Evolutionary conservation across 1,140 invertebrate species (phyloP).

Genomic region (Formica selysi): DNA sequence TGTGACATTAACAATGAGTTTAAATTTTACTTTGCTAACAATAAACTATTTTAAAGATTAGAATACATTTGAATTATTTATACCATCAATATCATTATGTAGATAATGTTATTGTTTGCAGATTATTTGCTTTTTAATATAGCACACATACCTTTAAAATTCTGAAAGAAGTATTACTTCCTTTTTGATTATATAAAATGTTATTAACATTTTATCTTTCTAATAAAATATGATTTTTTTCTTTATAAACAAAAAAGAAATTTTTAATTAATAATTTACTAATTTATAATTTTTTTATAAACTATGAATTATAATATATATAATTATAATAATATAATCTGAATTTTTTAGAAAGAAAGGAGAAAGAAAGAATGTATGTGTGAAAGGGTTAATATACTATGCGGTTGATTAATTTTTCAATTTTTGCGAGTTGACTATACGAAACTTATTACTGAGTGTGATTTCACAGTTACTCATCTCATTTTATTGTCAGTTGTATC

Average conservation of each 20-base stretch:
- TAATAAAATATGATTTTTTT: background rate
- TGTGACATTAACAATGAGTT: background rate
- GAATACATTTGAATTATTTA: background rate
- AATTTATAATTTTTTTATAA: background rate
- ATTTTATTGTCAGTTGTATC: background rate
- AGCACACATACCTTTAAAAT: background rate
- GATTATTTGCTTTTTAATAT: background rate
- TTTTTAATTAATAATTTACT: too few relatives aligned
- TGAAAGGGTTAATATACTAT: background rate
- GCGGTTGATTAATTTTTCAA: background rate
- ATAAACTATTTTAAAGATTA: background rate
- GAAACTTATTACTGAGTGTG: background rate
- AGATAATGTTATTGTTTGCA: slow-evolving; percentile 4
- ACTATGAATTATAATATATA: background rate
- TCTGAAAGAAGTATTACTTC: background rate
- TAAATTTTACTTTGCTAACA: background rate
- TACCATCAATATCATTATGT: background rate
- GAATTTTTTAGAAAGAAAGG: background rate
- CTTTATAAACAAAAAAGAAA: background rate
- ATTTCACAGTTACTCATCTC: background rate
- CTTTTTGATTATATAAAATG: background rate
- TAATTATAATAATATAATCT: background rate
- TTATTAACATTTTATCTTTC: background rate
- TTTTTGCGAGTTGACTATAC: background rate
- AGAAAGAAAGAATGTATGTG: background rate